Evolutionary conservation across 2,888 invertebrate genomes (phyloP), one percentile per base, ranked within the genome.

Genomic region (Conomelus anceps): DNA sequence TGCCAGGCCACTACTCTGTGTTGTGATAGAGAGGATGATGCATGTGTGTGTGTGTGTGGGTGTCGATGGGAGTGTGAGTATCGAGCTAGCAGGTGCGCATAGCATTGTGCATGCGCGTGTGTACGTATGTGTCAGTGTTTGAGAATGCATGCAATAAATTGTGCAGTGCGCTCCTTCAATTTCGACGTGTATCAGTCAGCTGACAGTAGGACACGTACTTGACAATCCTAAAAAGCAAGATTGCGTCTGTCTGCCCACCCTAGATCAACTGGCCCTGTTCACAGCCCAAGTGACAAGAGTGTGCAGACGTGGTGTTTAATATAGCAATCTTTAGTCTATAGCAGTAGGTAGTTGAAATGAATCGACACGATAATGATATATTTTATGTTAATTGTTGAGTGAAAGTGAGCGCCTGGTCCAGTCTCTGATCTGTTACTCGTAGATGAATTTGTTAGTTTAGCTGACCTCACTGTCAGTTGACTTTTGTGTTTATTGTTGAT

Each of bases 1-100:
- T 90, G 89, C 90, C 90, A 89, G 90, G 88, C 89, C 89, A 89
- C 88, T 90, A 89, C 90, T 90, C 90, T 90, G 90, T 90, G 90
- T 90, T 90, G 90, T 90, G 90, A 90, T 90, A 90, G 89, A 88
- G 63, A 4, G 26, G 4, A 11, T 26, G 26, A n/a, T 63, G 63
- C n/a, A n/a, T 63, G 63, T 13, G n/a, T 63, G 63, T n/a, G 63
- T 63, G 63, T 34, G 13, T n/a, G n/a, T n/a, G n/a, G n/a, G n/a
- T n/a, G n/a, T n/a, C n/a, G n/a, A n/a, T n/a, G n/a, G n/a, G n/a
- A n/a, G n/a, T n/a, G n/a, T n/a, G n/a, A n/a, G n/a, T n/a, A n/a
- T n/a, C n/a, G n/a, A n/a, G n/a, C n/a, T n/a, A n/a, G n/a, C n/a
- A n/a, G n/a, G n/a, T n/a, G n/a, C n/a, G n/a, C n/a, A n/a, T n/a